A percentile compares a stretch with the other conserved stretches of the same genome.
phyloP scores from a whole-genome alignment of 2,888 invertebrate genomes.

The Tuberolachnus salignus region DNA sequence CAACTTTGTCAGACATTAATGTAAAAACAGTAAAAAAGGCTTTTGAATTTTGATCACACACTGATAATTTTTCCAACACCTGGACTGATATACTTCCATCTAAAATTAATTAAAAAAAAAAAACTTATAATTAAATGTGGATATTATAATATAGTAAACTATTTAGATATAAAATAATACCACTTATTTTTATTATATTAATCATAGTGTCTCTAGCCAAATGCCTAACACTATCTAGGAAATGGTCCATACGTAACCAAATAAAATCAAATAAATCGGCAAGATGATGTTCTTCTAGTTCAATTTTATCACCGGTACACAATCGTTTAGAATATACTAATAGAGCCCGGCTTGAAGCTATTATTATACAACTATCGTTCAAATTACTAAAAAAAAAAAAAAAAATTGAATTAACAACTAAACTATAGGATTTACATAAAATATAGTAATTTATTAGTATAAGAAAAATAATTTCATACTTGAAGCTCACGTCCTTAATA shows the following conservation, averaged over 20 bases:
- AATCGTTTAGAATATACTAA: constrained; percentile 35
- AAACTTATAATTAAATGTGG: not conserved
- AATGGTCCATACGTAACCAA: constrained; percentile 70
- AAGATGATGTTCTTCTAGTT: constrained; percentile 23
- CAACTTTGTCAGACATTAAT: constrained; percentile 33
- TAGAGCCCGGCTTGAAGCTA: constrained; percentile 38
- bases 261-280: constrained; percentile 62
- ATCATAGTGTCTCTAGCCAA: constrained; percentile 66
- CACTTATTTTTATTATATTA: constrained; percentile 64
- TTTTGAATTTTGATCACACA: constrained; percentile 34
- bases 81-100: constrained; percentile 9
- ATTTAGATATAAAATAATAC: constrained; percentile 47
- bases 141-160: too few relatives aligned
- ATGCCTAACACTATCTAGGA: constrained; percentile 71
- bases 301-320: constrained; percentile 3
- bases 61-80: constrained; percentile 7
- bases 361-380: constrained; percentile 24
- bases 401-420: not conserved
- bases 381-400: constrained; percentile 35
- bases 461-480: constrained; percentile 12
- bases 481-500: not conserved
- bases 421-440: not conserved
- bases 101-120: constrained; percentile 5
- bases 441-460: not conserved
- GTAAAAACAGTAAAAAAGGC: constrained; percentile 33